These are phyloP conservation scores for Lumbricus terrestris DNA, from an alignment of 2,888 invertebrate genomes.

Conservation along the genomic window DNA sequence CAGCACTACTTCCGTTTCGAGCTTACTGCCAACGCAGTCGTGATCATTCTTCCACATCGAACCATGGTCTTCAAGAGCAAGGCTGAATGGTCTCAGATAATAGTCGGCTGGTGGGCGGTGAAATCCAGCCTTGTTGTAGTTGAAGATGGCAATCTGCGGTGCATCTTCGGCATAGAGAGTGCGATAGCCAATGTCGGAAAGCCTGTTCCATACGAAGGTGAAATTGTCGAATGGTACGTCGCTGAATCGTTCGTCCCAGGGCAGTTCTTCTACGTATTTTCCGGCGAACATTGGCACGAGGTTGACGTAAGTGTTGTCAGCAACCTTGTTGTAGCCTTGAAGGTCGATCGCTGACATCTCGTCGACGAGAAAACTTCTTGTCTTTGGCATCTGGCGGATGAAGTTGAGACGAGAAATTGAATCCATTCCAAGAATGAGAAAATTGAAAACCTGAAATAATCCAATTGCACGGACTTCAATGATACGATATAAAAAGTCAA, in stretches of 20 bases:
- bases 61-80: conserved; percentile 61
- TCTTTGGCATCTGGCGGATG: conserved; percentile 78
- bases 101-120: conserved; percentile 77
- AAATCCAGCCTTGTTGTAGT: conserved; percentile 77
- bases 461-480: not conserved
- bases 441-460: conserved; percentile 62
- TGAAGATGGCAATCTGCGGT: conserved; percentile 75
- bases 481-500: not conserved
- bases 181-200: conserved; percentile 69
- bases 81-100: conserved; percentile 74
- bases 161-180: conserved; percentile 83
- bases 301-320: conserved; percentile 90
- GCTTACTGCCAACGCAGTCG: conserved; percentile 69
- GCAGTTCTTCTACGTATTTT: conserved; percentile 41
- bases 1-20: conserved; percentile 71
- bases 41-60: conserved; percentile 37
- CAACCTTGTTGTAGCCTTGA: conserved; percentile 87
- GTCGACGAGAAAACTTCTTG: conserved; percentile 64
- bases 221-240: conserved; percentile 68
- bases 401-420: conserved; percentile 83
- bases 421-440: conserved; percentile 80
- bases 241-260: conserved; percentile 55
- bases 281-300: conserved; percentile 79
- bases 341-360: conserved; percentile 74
- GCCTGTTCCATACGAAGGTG: conserved; percentile 77